Evolutionary conservation across 2,797 vertebrate species (phyloP).

Genomic region (Melopsittacus undulatus): DNA sequence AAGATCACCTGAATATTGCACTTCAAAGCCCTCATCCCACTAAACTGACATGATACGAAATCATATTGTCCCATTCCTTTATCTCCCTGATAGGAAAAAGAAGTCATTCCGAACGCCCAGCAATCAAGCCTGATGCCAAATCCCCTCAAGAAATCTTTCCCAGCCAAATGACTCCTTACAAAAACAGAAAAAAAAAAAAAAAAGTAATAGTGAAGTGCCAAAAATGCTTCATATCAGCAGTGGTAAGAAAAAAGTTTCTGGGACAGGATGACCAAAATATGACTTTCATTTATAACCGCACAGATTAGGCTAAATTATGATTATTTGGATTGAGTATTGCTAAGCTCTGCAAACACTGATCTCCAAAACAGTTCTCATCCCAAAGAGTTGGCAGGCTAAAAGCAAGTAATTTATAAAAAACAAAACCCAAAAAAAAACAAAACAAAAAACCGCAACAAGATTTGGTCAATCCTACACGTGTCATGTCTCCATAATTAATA

Average conservation of each 20-base stretch:
- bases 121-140: background rate
- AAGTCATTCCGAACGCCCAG: background rate
- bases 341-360: background rate
- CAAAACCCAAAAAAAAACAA: too few species aligned
- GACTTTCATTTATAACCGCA: background rate
- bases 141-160: background rate
- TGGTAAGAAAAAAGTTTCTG: background rate
- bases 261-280: constrained; percentile 15
- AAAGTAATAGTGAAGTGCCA: background rate
- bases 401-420: background rate
- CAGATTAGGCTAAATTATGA: background rate
- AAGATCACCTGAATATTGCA: background rate
- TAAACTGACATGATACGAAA: background rate
- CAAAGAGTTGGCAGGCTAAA: background rate
- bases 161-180: background rate
- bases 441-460: background rate
- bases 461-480: rapidly evolving
- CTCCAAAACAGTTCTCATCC: background rate
- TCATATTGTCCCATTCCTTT: background rate
- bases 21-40: background rate
- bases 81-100: background rate
- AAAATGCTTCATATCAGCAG: constrained; percentile 3
- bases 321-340: background rate
- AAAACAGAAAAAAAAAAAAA: background rate
- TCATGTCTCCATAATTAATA: background rate